Evolutionary conservation across 2,797 vertebrate genomes (phyloP).

Genomic region (Gambusia yucatana): DNA sequence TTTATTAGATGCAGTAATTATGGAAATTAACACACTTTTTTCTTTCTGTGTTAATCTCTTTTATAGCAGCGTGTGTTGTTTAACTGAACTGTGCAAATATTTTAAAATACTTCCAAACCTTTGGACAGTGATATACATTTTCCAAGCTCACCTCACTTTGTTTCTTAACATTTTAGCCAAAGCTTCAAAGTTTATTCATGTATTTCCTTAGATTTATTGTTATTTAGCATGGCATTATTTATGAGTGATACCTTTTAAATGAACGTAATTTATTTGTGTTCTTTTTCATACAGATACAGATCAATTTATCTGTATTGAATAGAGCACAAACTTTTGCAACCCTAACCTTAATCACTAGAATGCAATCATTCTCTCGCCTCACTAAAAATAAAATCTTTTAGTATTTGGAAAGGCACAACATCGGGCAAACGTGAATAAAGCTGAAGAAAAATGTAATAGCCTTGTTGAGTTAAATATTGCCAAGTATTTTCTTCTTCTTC

Average conservation of each 20-base stretch:
- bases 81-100: not conserved
- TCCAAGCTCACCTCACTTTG: not conserved
- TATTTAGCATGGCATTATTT: not conserved
- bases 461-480: not conserved
- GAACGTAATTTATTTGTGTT: not conserved
- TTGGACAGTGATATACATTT: not conserved
- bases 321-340: not conserved
- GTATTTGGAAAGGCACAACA: not conserved
- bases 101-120: not conserved
- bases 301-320: not conserved
- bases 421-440: not conserved
- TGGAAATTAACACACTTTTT: not conserved
- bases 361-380: not conserved
- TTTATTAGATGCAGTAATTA: slow-evolving; percentile 23
- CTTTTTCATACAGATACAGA: not conserved
- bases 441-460: not conserved
- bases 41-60: not conserved
- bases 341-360: not conserved
- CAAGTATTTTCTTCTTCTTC: not conserved
- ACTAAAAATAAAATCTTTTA: not conserved
- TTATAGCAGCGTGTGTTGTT: not conserved
- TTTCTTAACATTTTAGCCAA: not conserved
- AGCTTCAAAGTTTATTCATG: not conserved
- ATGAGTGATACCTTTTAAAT: not conserved
- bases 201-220: not conserved